Conservation (phyloP, 2,113 vertebrate genomes). For the Petrocephalus zakoni region DNA sequence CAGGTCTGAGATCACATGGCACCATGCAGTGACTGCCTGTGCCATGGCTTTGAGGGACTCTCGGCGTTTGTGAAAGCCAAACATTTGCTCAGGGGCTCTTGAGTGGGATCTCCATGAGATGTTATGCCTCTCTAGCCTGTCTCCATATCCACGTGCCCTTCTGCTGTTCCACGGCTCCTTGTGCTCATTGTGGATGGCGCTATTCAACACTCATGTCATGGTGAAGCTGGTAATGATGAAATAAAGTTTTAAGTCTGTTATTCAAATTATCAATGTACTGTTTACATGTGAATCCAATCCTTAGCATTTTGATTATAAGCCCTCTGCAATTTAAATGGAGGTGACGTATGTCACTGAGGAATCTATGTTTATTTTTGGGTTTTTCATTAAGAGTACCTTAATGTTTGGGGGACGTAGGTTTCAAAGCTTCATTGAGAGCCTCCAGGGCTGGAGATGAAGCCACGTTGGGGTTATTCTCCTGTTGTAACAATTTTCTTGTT, state of each 20-base stretch:
- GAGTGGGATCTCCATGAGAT: conserved; percentile 40
- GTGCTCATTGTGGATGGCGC: neutral
- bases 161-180: neutral
- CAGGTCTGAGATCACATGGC: neutral
- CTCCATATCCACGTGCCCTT: neutral
- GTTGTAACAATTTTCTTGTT: conserved; percentile 32
- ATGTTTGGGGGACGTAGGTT: neutral
- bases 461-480: neutral
- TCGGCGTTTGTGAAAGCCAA: conserved; percentile 29
- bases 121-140: neutral
- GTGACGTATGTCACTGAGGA: neutral
- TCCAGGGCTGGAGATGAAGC: conserved; percentile 23
- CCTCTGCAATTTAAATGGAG: neutral
- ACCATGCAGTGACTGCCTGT: neutral
- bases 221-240: neutral
- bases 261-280: neutral
- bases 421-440: conserved; percentile 28
- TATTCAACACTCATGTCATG: neutral
- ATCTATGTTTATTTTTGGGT: neutral
- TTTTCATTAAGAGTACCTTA: neutral
- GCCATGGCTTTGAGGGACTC: neutral
- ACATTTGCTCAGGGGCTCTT: conserved; percentile 44
- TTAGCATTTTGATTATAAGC: neutral
- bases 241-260: neutral
- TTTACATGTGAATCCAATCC: neutral